A percentile compares a stretch with the other conserved stretches of the same genome.
phyloP scores from a whole-genome alignment of 2,113 vertebrate species.

The Oxyura jamaicensis region DNA sequence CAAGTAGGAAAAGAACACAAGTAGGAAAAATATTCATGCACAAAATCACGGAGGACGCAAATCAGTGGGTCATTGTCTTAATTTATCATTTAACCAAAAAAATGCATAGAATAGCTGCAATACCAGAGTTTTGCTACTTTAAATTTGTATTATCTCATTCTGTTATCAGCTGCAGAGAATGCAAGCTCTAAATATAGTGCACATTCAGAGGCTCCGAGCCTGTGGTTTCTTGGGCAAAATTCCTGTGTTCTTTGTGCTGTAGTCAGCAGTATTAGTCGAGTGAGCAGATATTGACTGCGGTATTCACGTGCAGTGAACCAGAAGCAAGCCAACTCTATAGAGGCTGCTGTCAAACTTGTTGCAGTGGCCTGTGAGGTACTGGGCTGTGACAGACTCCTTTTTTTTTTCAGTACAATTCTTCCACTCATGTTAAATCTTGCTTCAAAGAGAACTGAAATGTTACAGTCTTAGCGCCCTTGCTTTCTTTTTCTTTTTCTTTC shows the following conservation, averaged over 20 bases:
- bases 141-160: slow-evolving; percentile 57
- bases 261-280: slow-evolving; percentile 77
- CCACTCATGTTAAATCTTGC: slow-evolving; percentile 72
- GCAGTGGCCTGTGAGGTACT: slow-evolving; percentile 75
- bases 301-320: slow-evolving; percentile 81
- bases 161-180: slow-evolving; percentile 63
- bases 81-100: slow-evolving; percentile 3
- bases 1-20: neutral
- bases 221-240: slow-evolving; percentile 73
- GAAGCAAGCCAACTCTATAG: slow-evolving; percentile 78
- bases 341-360: slow-evolving; percentile 82
- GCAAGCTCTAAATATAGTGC: slow-evolving; percentile 64
- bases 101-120: neutral
- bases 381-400: slow-evolving; percentile 78
- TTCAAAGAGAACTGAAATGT: slow-evolving; percentile 72
- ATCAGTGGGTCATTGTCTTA: neutral
- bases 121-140: slow-evolving; percentile 38
- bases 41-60: neutral
- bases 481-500: neutral
- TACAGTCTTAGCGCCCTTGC: slow-evolving; percentile 35
- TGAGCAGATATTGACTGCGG: slow-evolving; percentile 79
- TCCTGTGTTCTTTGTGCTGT: slow-evolving; percentile 79
- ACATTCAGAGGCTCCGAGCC: slow-evolving; percentile 54
- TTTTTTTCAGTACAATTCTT: slow-evolving; percentile 73
- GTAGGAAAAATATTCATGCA: neutral